A percentile compares a stretch with the other conserved stretches of the same genome.
Evolutionary conservation across 1,140 invertebrate genomes (phyloP).

Genomic region (Agraylea sexmaculata): DNA sequence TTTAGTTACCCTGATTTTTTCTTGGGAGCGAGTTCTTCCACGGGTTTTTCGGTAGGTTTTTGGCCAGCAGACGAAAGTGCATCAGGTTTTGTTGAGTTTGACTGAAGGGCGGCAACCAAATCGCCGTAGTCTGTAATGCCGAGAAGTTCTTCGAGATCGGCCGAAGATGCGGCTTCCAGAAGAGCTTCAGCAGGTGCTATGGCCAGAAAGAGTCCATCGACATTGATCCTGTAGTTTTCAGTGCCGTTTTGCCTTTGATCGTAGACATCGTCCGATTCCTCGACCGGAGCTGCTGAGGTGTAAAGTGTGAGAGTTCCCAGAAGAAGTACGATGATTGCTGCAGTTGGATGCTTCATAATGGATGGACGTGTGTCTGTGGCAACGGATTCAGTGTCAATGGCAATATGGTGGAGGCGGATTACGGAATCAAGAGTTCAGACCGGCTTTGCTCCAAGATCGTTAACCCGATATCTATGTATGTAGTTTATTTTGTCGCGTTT

Average conservation of each 20-base stretch:
- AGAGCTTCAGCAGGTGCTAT: slow-evolving; percentile 47
- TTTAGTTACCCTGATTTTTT: slow-evolving; percentile 11
- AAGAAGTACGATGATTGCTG: slow-evolving; percentile 10
- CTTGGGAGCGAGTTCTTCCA: slow-evolving; percentile 1
- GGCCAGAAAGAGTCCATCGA: slow-evolving; percentile 52
- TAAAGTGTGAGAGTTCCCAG: slow-evolving; percentile 18
- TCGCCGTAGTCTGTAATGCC: slow-evolving; percentile 26
- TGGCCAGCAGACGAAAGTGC: not conserved
- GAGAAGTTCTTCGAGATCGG: slow-evolving; percentile 28
- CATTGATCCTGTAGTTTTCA: slow-evolving; percentile 52
- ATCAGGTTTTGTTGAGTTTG: slow-evolving; percentile 20
- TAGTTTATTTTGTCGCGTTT: slow-evolving; percentile 12
- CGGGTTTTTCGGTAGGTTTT: not conserved
- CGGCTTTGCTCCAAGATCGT: slow-evolving; percentile 8
- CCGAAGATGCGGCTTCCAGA: slow-evolving; percentile 26
- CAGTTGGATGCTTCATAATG: slow-evolving; percentile 16
- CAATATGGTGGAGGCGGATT: slow-evolving; percentile 6
- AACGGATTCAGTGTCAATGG: slow-evolving; percentile 10
- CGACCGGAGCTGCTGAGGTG: slow-evolving; percentile 22
- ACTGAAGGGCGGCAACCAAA: not conserved
- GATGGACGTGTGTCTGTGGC: slow-evolving; percentile 8
- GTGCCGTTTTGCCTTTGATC: slow-evolving; percentile 60
- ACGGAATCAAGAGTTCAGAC: not conserved
- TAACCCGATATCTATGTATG: slow-evolving; percentile 10
- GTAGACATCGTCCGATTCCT: slow-evolving; percentile 30